A percentile compares a stretch with the other conserved stretches of the same genome.
Evolutionary conservation across 1,140 invertebrate species (phyloP).

Genomic region (Drosophila novamexicana): DNA sequence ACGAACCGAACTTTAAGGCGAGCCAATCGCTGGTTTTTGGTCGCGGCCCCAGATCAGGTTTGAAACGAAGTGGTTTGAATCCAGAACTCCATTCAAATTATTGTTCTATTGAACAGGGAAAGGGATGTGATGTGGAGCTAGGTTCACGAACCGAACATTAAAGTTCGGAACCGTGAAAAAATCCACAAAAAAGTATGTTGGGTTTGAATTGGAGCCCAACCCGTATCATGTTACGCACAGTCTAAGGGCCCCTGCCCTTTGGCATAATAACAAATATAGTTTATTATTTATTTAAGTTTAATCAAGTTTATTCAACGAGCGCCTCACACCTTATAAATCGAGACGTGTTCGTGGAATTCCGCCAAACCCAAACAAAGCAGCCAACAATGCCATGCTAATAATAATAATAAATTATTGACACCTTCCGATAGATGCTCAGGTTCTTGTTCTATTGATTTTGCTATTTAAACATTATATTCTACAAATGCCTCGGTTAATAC

Average conservation of each 20-base stretch:
- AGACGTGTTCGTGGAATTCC: slow-evolving; percentile 10
- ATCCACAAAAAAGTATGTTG: neutral
- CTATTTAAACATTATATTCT: slow-evolving; percentile 69
- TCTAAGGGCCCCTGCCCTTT: neutral
- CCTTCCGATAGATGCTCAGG: slow-evolving; percentile 44
- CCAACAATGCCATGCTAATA: slow-evolving; percentile 68
- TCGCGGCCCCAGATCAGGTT: neutral
- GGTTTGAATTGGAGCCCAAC: no score
- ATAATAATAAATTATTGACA: slow-evolving; percentile 77
- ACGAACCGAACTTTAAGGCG: no score
- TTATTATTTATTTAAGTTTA: slow-evolving; percentile 14
- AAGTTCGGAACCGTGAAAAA: no score
- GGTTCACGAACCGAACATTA: no score
- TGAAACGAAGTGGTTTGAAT: no score
- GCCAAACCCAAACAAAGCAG: slow-evolving; percentile 23
- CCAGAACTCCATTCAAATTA: no score
- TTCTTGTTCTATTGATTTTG: slow-evolving; percentile 28
- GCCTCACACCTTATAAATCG: slow-evolving; percentile 43
- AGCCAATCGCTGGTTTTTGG: neutral
- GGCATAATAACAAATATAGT: slow-evolving; percentile 4
- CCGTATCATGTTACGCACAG: neutral
- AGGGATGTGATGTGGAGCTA: no score
- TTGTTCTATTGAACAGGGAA: no score
- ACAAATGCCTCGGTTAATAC: slow-evolving; percentile 31
- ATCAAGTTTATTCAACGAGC: slow-evolving; percentile 18